phyloP scores from a whole-genome alignment of 2,888 invertebrate genomes.

The Caenorhabditis becei region DNA sequence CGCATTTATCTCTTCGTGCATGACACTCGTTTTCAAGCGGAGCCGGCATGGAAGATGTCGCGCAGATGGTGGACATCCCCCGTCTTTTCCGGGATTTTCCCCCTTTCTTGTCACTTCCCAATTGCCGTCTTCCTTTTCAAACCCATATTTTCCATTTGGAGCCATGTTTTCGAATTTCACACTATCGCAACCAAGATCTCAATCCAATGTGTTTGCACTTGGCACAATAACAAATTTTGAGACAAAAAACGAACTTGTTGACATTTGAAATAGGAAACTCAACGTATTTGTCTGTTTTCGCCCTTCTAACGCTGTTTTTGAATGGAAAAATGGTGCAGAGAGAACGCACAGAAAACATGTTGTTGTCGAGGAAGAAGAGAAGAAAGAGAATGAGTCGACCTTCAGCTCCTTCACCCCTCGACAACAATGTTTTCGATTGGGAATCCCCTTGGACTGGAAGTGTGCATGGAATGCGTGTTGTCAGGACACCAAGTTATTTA shows the following conservation, averaged over 20 bases:
- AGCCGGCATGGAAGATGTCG: slow-evolving; percentile 13
- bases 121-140: not conserved
- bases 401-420: not conserved
- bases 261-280: slow-evolving; percentile 35
- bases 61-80: slow-evolving; percentile 33
- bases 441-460: not conserved
- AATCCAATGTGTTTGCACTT: no score
- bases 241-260: slow-evolving; percentile 40
- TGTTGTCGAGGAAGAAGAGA: slow-evolving; percentile 15
- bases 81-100: slow-evolving; percentile 21
- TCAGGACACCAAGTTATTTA: slow-evolving; percentile 11
- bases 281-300: slow-evolving; percentile 21
- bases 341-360: slow-evolving; percentile 52
- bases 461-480: slow-evolving; percentile 8
- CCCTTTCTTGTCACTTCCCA: slow-evolving; percentile 28
- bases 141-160: not conserved
- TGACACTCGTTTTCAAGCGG: slow-evolving; percentile 44
- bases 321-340: slow-evolving; percentile 24
- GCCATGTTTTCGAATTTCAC: slow-evolving; percentile 20
- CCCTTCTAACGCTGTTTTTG: slow-evolving; percentile 27
- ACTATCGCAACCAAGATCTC: no score
- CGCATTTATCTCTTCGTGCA: slow-evolving; percentile 59
- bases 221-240: slow-evolving; percentile 16
- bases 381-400: slow-evolving; percentile 22
- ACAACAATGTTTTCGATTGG: slow-evolving; percentile 13